A percentile compares a stretch with the other conserved stretches of the same genome.
These are phyloP conservation scores for Noctua comes DNA, from an alignment of 2,888 invertebrate species.

Conservation along the genomic window DNA sequence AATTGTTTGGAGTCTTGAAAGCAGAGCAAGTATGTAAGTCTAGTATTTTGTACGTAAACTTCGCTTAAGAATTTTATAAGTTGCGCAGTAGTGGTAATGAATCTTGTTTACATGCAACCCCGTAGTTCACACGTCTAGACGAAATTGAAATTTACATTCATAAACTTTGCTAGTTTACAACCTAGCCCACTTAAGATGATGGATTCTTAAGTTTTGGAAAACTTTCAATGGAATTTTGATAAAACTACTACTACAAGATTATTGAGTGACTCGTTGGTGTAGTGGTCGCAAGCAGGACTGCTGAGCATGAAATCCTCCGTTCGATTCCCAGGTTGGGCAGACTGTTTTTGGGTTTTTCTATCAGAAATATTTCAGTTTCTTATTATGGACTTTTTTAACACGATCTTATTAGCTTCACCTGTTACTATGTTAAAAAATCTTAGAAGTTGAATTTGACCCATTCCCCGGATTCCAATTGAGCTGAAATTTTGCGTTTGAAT, in stretches of 20 bases:
- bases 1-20: background rate
- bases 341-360: background rate
- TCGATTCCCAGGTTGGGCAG: background rate
- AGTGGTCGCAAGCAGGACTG: background rate
- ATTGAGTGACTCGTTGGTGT: background rate
- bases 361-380: background rate
- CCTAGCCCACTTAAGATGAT: conserved; percentile 63
- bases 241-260: background rate
- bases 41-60: conserved; percentile 24
- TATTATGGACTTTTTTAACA: background rate
- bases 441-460: too few species aligned
- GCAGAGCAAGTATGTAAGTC: background rate
- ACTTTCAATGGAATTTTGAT: conserved; percentile 22
- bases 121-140: conserved; percentile 83
- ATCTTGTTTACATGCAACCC: conserved; percentile 84
- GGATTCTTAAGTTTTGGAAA: conserved; percentile 55
- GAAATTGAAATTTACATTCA: conserved; percentile 83
- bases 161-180: conserved; percentile 71
- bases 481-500: too few species aligned
- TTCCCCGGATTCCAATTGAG: too few species aligned
- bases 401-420: too few species aligned
- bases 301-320: background rate
- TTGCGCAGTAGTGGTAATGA: conserved; percentile 73
- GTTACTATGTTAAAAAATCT: too few species aligned
- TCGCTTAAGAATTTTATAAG: conserved; percentile 46